Percentiles rank a stretch among this genome's conserved stretches.
Conservation (phyloP, 1,140 invertebrate genomes). For the Acromyrmex echinatior region DNA sequence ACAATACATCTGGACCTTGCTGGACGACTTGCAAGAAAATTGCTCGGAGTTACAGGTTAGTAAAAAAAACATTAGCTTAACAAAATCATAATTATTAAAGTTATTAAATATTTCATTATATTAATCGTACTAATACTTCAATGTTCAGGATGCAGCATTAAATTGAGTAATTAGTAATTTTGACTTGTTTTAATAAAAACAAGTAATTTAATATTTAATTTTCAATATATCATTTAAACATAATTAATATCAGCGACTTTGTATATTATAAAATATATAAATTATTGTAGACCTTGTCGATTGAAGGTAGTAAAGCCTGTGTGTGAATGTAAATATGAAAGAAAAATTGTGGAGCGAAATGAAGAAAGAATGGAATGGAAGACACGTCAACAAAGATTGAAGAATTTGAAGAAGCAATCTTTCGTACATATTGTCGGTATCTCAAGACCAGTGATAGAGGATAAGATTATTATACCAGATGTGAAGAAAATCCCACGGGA, state of each 20-base stretch:
- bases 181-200: neutral
- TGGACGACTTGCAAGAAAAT: slow-evolving; percentile 71
- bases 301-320: slow-evolving; percentile 78
- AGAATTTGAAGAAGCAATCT: slow-evolving; percentile 69
- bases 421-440: slow-evolving; percentile 63
- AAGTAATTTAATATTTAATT: neutral
- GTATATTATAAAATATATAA: neutral
- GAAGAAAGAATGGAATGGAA: slow-evolving; percentile 74
- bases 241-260: neutral
- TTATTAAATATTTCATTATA: slow-evolving; percentile 6
- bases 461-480: slow-evolving; percentile 74
- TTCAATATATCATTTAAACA: neutral
- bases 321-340: slow-evolving; percentile 82
- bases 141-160: neutral
- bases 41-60: slow-evolving; percentile 26
- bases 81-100: neutral
- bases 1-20: slow-evolving; percentile 62
- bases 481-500: slow-evolving; percentile 67
- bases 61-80: neutral
- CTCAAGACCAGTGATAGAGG: slow-evolving; percentile 66
- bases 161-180: slow-evolving; percentile 9
- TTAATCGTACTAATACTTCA: neutral
- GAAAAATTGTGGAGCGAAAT: slow-evolving; percentile 75
- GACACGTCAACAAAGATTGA: slow-evolving; percentile 68
- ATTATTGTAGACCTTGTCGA: slow-evolving; percentile 4